Evolutionary conservation across 2,113 vertebrate species (phyloP), one percentile per base, ranked within the genome.

Genomic region (Fulica atra): DNA sequence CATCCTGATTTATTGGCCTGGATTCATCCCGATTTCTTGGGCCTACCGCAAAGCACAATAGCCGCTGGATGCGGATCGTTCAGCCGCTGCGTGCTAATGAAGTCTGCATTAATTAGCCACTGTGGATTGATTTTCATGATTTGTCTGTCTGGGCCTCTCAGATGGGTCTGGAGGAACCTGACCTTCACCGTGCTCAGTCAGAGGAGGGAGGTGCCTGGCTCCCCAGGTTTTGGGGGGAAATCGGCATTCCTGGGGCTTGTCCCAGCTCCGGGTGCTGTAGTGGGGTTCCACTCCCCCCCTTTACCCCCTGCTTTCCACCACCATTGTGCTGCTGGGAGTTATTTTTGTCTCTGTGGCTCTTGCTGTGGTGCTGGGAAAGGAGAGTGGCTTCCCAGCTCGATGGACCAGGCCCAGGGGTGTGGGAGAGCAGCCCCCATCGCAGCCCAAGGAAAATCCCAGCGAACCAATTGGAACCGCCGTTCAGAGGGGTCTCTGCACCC

Each of bases 21-120:
- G 60, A 53, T 71, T 26, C 31, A 17, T 36, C 68, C 91, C 54
- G 2, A 56, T 88, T 86, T 86, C 65, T 61, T n/a, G 64, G 88
- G 69, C 82, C 82, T 21, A 10, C 71, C 2, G 2, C 5, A 4
- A 21, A 63, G 53, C 69, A 16, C 72, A 38, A 18, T 25, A 28
- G 66, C 14, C 0, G 11, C 72, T 36, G 86, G 77, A 9, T 40
- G 80, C 3, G 2, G 72, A 46, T 91, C 8, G 13, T 81, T 96
- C 88, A 53, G 78, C 82, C 5, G 42, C 92, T 21, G 92, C 4
- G 51, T 85, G 89, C 90, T 96, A 92, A 96, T 89, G 92, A 96
- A 93, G 65, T 46, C 88, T 89, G 92, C 74, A 48, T 92, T 97
- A 92, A 97, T 97, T 95, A 95, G 81, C 81, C 38, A 35, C 86